Base-by-base conservation (phyloP, 2,888 invertebrate species). In the Trilocha varians region DNA sequence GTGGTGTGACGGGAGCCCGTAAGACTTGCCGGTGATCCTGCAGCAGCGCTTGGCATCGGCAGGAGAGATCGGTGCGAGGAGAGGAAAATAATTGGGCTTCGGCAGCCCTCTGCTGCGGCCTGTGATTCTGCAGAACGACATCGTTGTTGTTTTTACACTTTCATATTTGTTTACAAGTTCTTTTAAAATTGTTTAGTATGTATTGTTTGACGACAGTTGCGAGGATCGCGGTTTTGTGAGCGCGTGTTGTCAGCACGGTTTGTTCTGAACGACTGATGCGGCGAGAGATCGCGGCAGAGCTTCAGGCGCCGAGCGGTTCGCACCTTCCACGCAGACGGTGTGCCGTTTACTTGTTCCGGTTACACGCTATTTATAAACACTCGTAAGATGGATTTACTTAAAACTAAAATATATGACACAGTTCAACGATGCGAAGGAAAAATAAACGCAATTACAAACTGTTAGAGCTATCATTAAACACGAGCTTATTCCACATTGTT, bases 61-160 rank as follows among this genome's bases (percentile, higher is more conserved):
- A 11, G 94, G 93, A 38, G 93, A 93, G 47, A 94, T 91, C 3
- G 94, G 93, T 36, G 93, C 92, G 52, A 94, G 84, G 40, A 94
- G 84, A 14, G 94, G 94, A 63, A 94, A 91, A 69, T 93, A 94
- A 73, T 94, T 93, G 41, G 93, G 93, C 66, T 93, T 91, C 40
- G 93, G 94, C 62, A 94, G 88, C 60, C 92, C 91, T 57, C 91
- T 88, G 73, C 93, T 92, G 70, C 90, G 90, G 59, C 93, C 92
- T 45, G 94, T 94, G 57, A 94, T 93, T 72, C 93, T 90, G 76
- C 94, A 94, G 74, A 90, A 92, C 64, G 92, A 91, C 88, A 92
- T 90, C 43, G 59, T 65, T 56, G 53, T 46, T 58, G 50, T 47
- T 58, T 65, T 74, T 61, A 82, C 54, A 62, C 73, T 59, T 57